Evolutionary conservation across 2,888 invertebrate genomes (phyloP).

Genomic region (Eristalinus aeneus): DNA sequence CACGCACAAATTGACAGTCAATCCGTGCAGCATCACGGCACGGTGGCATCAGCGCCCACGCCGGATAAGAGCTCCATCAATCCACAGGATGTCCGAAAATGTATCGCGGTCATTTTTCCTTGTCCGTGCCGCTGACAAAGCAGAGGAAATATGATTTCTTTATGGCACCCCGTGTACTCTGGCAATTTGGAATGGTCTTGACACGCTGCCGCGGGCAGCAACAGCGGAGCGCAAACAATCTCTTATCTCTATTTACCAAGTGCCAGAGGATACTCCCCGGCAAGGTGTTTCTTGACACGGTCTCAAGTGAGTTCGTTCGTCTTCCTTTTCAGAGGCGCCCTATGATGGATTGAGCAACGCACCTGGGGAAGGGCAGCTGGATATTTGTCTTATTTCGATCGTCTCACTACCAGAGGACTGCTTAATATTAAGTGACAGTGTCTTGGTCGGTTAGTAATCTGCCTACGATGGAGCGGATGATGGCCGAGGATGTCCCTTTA

Average conservation of each 20-base stretch:
- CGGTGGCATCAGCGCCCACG: neutral
- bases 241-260: constrained; percentile 14
- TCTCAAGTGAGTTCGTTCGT: neutral
- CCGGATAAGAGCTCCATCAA: constrained; percentile 28
- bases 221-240: constrained; percentile 1
- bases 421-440: constrained; percentile 32
- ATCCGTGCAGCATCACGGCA: neutral
- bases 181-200: constrained; percentile 2
- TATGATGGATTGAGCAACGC: neutral
- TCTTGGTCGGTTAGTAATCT: neutral
- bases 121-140: constrained; percentile 9
- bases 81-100: constrained; percentile 49
- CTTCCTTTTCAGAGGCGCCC: neutral
- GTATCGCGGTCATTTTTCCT: constrained; percentile 51
- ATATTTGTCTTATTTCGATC: constrained; percentile 30
- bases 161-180: constrained; percentile 1
- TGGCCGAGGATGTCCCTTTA: constrained; percentile 41
- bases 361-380: neutral
- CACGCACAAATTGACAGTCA: neutral
- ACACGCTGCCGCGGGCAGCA: neutral
- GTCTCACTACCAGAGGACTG: constrained; percentile 15
- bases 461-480: constrained; percentile 3
- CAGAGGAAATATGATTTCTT: constrained; percentile 28
- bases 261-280: constrained; percentile 11
- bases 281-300: neutral